Percentiles rank a stretch among this genome's conserved stretches.
Conservation (phyloP, 2,113 vertebrate genomes). For the zebrafish (Danio rerio) region GRCz12tu NC_133184.1:714001-714500, state of each 20-base stretch:
- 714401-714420: too few species aligned
- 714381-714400: too few species aligned
- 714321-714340: background rate
- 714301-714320: background rate
- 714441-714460: too few species aligned
- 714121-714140: constrained; percentile 92
- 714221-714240: constrained; percentile 89
- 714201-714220: constrained; percentile 92
- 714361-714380: too few species aligned
- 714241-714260: constrained; percentile 89
- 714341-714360: too few species aligned
- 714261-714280: constrained; percentile 77
- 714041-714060: background rate
- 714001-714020: too few species aligned
- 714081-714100: too few species aligned
- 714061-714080: background rate
- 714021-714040: too few species aligned
- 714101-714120: too few species aligned
- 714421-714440: too few species aligned
- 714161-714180: constrained; percentile 92
- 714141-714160: constrained; percentile 84
- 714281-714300: constrained; percentile 69
- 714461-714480: too few species aligned
- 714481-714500: too few species aligned
- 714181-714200: constrained; percentile 91